Evolutionary conservation across 2,888 invertebrate genomes (phyloP), one percentile per base, ranked within the genome.

Genomic region (Micoletzkya japonica): DNA sequence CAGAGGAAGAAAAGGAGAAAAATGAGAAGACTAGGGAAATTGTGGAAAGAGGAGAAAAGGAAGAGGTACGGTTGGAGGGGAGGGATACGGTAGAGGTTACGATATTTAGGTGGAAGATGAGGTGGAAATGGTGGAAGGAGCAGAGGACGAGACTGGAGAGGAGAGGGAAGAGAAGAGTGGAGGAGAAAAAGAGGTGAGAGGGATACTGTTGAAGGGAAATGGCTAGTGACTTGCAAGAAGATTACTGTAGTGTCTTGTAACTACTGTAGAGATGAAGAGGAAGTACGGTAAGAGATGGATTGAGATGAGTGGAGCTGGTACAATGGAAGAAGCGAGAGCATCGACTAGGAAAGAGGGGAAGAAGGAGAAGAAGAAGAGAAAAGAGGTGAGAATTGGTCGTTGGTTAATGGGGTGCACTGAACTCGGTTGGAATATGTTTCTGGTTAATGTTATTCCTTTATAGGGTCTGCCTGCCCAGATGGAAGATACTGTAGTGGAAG

Each of bases 261-360:
- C 17, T 10, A 39, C 39, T 39, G 17, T 39, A n/a, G n/a, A n/a
- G n/a, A n/a, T n/a, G n/a, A n/a, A n/a, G n/a, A n/a, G n/a, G n/a
- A n/a, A n/a, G n/a, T n/a, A n/a, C n/a, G n/a, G n/a, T n/a, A n/a
- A n/a, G n/a, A n/a, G n/a, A n/a, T n/a, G n/a, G n/a, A 17, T 17
- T 39, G 34, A 78, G 72, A 74, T 76, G 73, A 70, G 72, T 36
- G 80, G 81, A 44, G 72, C 74, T 26, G 80, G 82, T 20, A 78
- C 81, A 2, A 66, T 82, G 67, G 83, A 83, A 60, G 81, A 82
- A 59, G 82, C 83, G 14, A 72, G 61, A 10, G 72, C 77, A 44
- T 57, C 56, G 67, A 76, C 74, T 26, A 76, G 73, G 37, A 61
- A 70, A 49, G 74, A 77, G 10, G 73, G 75, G 34, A 60, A 68